These are phyloP conservation scores for Dipus sagitta DNA, from an alignment of 2,797 vertebrate species.

Conservation along the genomic window DNA sequence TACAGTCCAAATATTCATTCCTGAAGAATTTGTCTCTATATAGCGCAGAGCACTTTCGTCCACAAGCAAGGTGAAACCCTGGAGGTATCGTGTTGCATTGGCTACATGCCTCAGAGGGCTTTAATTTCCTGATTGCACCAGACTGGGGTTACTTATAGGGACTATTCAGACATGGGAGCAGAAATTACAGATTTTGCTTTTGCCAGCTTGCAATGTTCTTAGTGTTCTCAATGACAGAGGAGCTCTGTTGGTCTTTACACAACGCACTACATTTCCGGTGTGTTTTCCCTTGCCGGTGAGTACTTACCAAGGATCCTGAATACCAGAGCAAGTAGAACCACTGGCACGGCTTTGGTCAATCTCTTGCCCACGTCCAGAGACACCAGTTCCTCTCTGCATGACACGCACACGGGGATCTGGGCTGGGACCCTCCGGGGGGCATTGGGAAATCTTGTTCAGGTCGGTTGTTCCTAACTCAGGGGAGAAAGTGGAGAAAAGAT, in stretches of 20 bases:
- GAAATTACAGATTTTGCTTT: background rate
- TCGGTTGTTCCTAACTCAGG: rapidly evolving
- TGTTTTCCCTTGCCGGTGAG: background rate
- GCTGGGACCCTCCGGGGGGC: rapidly evolving
- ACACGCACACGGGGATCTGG: rapidly evolving
- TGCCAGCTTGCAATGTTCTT: background rate
- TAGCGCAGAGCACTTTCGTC: background rate
- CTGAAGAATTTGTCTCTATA: background rate
- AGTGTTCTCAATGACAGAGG: background rate
- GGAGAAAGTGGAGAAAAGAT: background rate
- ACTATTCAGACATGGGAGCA: background rate
- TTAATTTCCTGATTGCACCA: background rate
- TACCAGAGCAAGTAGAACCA: background rate
- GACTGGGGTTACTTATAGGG: background rate
- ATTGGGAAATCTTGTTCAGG: too few species aligned
- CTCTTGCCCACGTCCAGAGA: background rate
- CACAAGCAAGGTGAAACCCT: background rate
- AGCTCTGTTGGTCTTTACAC: background rate
- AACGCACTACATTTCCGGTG: background rate
- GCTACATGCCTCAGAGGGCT: rapidly evolving
- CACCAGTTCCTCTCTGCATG: background rate
- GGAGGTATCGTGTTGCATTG: too few species aligned
- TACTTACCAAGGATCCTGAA: too few species aligned
- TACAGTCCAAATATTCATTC: background rate
- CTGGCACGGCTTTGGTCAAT: background rate